Percentiles rank a stretch among this genome's conserved stretches.
Evolutionary conservation across 2,113 vertebrate species (phyloP).

Genomic region (Gnathonemus echidnorhynchus): DNA sequence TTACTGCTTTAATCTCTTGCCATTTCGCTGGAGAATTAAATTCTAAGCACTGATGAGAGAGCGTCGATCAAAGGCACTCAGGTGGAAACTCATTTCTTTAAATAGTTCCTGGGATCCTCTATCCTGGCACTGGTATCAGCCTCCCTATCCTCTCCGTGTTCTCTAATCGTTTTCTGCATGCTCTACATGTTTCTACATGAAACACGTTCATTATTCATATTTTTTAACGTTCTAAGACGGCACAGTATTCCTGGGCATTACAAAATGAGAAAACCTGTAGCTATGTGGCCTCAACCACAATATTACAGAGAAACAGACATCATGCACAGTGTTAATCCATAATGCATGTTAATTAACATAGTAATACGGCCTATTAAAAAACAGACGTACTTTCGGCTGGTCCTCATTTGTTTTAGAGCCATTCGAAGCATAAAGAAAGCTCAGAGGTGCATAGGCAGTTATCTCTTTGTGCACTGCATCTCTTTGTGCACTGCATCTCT

Average conservation of each 20-base stretch:
- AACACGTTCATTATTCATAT: neutral
- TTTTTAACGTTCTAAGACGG: neutral
- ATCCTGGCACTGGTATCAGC: neutral
- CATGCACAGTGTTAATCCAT: neutral
- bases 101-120: conserved; percentile 12
- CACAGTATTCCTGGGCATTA: neutral
- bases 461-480: neutral
- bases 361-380: neutral
- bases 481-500: neutral
- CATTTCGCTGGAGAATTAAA: conserved; percentile 3
- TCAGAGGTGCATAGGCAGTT: neutral
- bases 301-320: neutral
- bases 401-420: neutral
- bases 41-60: neutral
- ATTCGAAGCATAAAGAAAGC: neutral
- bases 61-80: neutral
- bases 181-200: neutral
- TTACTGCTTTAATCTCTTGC: conserved; percentile 7
- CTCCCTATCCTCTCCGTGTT: neutral
- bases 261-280: neutral
- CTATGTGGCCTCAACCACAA: neutral
- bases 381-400: neutral
- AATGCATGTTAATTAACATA: neutral
- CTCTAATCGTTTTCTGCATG: conserved; percentile 5
- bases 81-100: conserved; percentile 5